Conservation (phyloP, 2,888 invertebrate species). For the Nemotelus nigrinus region DNA sequence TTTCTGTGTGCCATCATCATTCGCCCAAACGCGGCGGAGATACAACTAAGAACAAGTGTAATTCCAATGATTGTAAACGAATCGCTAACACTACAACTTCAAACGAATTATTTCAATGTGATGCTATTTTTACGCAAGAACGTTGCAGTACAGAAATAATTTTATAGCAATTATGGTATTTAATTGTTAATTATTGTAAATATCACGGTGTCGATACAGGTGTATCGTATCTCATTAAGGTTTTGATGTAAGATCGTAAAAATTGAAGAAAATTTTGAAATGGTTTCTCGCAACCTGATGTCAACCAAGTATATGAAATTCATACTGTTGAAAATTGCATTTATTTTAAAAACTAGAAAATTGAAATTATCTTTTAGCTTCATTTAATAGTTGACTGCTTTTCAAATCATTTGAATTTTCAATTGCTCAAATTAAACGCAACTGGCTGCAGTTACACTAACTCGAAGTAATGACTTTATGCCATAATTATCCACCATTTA, state of each 20-base stretch:
- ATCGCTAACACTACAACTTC: constrained; percentile 50
- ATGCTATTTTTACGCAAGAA: constrained; percentile 60
- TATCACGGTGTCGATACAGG: neutral
- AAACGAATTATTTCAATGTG: constrained; percentile 58
- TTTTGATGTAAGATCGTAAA: neutral
- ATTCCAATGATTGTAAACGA: constrained; percentile 40
- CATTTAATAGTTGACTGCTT: too few relatives aligned
- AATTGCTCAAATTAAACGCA: too few relatives aligned
- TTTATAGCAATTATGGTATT: constrained; percentile 57
- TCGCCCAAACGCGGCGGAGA: constrained; percentile 28
- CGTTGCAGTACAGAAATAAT: constrained; percentile 62
- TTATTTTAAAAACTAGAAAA: neutral
- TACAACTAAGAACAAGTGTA: constrained; percentile 25
- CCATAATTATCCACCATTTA: neutral
- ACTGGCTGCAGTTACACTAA: too few relatives aligned
- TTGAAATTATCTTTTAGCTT: too few relatives aligned
- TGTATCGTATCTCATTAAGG: neutral
- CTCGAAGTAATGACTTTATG: too few relatives aligned
- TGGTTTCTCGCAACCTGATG: neutral
- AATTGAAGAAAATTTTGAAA: neutral
- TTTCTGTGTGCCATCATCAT: constrained; percentile 46
- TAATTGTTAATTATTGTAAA: constrained; percentile 16
- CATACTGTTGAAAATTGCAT: neutral
- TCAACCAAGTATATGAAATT: neutral
- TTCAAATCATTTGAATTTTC: too few relatives aligned